Evolutionary conservation across 2,797 vertebrate species (phyloP), one percentile per base, ranked within the genome.

Genomic region (Halcyon badia): DNA sequence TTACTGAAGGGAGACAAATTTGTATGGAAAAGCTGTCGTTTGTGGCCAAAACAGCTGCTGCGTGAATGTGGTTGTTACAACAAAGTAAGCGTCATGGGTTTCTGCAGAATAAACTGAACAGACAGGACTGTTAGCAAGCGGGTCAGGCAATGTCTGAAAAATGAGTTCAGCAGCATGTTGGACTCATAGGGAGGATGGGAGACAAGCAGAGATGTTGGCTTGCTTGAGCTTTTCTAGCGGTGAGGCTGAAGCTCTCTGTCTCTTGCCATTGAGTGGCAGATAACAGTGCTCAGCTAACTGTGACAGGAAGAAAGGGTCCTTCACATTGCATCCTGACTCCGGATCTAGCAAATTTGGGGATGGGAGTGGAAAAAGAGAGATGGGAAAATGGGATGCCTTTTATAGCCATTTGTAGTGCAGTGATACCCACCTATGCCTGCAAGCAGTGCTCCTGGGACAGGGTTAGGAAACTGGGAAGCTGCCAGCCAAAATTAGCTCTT

Each of bases 91-190:
- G 1, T 95, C 88, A 57, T 0, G 0, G 22, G 28, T 64, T n/a
- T 20, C 78, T 57, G 49, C 86, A 68, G 58, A 26, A 68, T 77
- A 87, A 95, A 93, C 52, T 6, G 64, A 31, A 51, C n/a, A 22
- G 46, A 48, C 8, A 6, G 77, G 22, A 60, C 33, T 2, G 0
- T 10, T 4, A 11, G 21, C 2, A 9, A 89, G 25, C 0, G 0
- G 64, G 35, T 41, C 62, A 61, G 72, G 19, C 17, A 12, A 5
- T 7, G 85, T 54, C 54, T 83, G 58, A 18, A n/a, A 66, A 93
- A 70, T 20, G 2, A 77, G 71, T 48, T 82, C 81, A 76, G 77
- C 42, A 2, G 68, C 28, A 49, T 0, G 0, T 2, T 0, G 6
- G 56, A 42, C n/a, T 82, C 19, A 2, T 0, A 0, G 37, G 44